A percentile compares a stretch with the other conserved stretches of the same genome.
phyloP scores from a whole-genome alignment of 2,797 vertebrate species.

The Macropodus opercularis region DNA sequence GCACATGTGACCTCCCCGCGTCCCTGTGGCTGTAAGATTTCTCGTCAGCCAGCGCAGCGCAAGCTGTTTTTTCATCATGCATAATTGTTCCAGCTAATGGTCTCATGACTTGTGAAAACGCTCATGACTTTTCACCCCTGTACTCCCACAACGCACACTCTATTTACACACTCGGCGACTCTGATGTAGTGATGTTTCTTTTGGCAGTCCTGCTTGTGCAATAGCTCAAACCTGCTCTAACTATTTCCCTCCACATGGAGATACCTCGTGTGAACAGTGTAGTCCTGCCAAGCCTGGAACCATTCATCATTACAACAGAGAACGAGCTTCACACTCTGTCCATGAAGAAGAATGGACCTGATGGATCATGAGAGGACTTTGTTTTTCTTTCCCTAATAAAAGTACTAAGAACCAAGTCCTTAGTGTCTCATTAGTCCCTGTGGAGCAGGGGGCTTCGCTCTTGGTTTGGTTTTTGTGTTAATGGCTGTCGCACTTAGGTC shows the following conservation, averaged over 20 bases:
- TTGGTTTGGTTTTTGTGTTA: conserved; percentile 64
- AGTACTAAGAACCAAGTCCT: conserved; percentile 58
- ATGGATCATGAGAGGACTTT: conserved; percentile 59
- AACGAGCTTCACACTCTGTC: conserved; percentile 42
- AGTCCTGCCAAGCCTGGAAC: conserved; percentile 45
- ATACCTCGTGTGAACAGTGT: conserved; percentile 36
- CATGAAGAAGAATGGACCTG: conserved; percentile 60
- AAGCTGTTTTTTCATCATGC: neutral
- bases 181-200: conserved; percentile 44
- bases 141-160: conserved; percentile 3
- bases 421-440: conserved; percentile 69
- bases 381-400: conserved; percentile 44
- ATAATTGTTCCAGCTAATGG: neutral
- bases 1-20: conserved; percentile 39
- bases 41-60: neutral
- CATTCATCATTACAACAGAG: conserved; percentile 63
- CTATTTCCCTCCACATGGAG: conserved; percentile 29
- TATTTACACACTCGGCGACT: conserved; percentile 6
- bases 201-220: conserved; percentile 48
- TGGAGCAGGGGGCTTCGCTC: conserved; percentile 32
- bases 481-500: conserved; percentile 60
- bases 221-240: conserved; percentile 43
- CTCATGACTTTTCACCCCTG: conserved; percentile 24
- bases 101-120: conserved; percentile 12
- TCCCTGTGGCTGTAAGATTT: conserved; percentile 26